These are phyloP conservation scores for Anas flavirostris DNA, from an alignment of 2,797 vertebrate genomes.

Conservation along the genomic window DNA sequence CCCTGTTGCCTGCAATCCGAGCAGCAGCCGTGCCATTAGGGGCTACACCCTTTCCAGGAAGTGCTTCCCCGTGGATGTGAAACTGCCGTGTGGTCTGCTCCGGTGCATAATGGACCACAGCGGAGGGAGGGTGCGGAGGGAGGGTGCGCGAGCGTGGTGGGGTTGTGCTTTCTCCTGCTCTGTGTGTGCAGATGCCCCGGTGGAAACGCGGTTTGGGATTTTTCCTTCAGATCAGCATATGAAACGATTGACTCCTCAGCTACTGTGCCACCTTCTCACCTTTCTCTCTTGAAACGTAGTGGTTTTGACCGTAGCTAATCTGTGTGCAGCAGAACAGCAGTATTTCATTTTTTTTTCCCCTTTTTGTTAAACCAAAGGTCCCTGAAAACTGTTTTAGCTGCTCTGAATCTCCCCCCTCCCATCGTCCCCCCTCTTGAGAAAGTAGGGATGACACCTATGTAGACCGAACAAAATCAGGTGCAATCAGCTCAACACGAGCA, in stretches of 20 bases:
- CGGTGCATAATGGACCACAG: not conserved
- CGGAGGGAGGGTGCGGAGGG: not conserved
- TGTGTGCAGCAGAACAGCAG: not conserved
- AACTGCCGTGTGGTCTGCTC: not conserved
- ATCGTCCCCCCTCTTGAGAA: constrained; percentile 26
- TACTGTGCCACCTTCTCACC: not conserved
- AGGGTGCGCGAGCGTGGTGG: not conserved
- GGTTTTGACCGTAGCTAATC: not conserved
- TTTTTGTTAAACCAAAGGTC: not conserved
- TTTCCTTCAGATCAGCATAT: not conserved
- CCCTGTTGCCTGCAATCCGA: not conserved
- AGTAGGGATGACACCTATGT: not conserved
- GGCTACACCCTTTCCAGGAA: constrained; percentile 46
- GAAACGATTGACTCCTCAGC: not conserved
- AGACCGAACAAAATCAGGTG: constrained; percentile 36
- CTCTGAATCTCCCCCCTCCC: constrained; percentile 24
- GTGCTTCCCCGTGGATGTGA: not conserved
- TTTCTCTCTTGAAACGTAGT: not conserved
- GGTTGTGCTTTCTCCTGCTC: not conserved
- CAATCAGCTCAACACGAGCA: not conserved
- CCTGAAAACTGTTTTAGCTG: not conserved
- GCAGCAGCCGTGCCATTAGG: not conserved
- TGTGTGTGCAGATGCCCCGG: not conserved
- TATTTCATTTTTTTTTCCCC: not conserved
- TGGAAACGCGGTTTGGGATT: not conserved